These are phyloP conservation scores for Rotaria macrura DNA, from an alignment of 2,888 invertebrate genomes.

Conservation along the genomic window DNA sequence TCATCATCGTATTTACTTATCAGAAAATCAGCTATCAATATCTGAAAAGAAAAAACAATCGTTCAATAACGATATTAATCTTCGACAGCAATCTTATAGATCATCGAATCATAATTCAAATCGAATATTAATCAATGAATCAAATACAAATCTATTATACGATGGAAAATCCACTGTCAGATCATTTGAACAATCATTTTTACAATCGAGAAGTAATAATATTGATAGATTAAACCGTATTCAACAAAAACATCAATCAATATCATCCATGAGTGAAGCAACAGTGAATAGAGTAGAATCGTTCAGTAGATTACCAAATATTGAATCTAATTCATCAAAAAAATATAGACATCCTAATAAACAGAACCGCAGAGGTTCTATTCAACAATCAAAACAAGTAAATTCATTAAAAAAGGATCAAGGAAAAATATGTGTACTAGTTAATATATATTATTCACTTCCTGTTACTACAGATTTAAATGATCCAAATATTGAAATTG, in stretches of 20 bases:
- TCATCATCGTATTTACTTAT: constrained; percentile 45
- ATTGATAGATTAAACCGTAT: background rate
- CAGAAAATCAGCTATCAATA: background rate
- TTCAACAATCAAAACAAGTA: background rate
- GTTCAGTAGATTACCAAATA: constrained; percentile 36
- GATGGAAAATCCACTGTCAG: constrained; percentile 45
- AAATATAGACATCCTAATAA: constrained; percentile 41
- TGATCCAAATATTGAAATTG: background rate
- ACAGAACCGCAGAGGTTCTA: background rate
- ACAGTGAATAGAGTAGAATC: constrained; percentile 35
- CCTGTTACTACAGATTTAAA: background rate
- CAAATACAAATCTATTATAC: constrained; percentile 38
- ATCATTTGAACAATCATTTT: constrained; percentile 45
- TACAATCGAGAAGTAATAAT: constrained; percentile 39
- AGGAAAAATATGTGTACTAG: background rate
- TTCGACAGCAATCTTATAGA: background rate
- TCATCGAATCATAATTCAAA: background rate
- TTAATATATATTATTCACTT: background rate
- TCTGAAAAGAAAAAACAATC: background rate
- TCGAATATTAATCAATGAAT: background rate
- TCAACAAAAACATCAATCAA: background rate
- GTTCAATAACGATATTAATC: background rate
- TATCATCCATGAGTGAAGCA: constrained; percentile 36
- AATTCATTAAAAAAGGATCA: background rate
- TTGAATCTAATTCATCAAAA: constrained; percentile 41